Conservation (phyloP, 2,888 invertebrate genomes). For the Pyrrhia umbra region DNA sequence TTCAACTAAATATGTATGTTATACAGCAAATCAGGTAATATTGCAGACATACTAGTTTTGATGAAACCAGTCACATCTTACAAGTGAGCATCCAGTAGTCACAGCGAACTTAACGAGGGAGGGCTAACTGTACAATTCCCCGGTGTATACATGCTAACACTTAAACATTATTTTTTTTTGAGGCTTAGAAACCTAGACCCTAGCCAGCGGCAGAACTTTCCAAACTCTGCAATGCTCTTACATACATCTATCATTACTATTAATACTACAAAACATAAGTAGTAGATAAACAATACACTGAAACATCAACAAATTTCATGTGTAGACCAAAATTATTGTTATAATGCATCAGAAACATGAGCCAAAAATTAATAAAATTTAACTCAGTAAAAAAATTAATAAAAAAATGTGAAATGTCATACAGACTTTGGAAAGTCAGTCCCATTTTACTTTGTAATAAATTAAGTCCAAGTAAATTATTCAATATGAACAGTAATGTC, state of each 20-base stretch:
- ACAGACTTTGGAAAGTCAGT: conserved; percentile 89
- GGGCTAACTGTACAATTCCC: conserved; percentile 91
- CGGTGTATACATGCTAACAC: conserved; percentile 89
- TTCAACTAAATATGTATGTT: conserved; percentile 71
- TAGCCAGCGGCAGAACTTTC: conserved; percentile 88
- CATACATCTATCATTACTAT: conserved; percentile 75
- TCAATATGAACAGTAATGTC: conserved; percentile 88
- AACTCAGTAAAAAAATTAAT: conserved; percentile 61
- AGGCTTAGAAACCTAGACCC: conserved; percentile 88
- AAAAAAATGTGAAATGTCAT: conserved; percentile 68
- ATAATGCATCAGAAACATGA: conserved; percentile 66
- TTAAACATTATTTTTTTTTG: conserved; percentile 88
- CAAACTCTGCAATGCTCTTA: conserved; percentile 85
- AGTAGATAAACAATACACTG: conserved; percentile 75
- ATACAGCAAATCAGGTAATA: conserved; percentile 72
- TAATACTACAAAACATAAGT: conserved; percentile 75
- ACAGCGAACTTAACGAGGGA: conserved; percentile 90
- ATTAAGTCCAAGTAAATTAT: conserved; percentile 90
- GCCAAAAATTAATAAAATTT: conserved; percentile 61
- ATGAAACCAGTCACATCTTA: conserved; percentile 83
- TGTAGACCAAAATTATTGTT: conserved; percentile 74
- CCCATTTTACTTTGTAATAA: conserved; percentile 89
- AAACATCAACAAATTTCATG: conserved; percentile 81
- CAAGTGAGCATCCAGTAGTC: conserved; percentile 87
- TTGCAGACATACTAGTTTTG: conserved; percentile 85